Evolutionary conservation across 1,140 invertebrate genomes (phyloP), one percentile per base, ranked within the genome.

Genomic region (Steinernema feltiae): DNA sequence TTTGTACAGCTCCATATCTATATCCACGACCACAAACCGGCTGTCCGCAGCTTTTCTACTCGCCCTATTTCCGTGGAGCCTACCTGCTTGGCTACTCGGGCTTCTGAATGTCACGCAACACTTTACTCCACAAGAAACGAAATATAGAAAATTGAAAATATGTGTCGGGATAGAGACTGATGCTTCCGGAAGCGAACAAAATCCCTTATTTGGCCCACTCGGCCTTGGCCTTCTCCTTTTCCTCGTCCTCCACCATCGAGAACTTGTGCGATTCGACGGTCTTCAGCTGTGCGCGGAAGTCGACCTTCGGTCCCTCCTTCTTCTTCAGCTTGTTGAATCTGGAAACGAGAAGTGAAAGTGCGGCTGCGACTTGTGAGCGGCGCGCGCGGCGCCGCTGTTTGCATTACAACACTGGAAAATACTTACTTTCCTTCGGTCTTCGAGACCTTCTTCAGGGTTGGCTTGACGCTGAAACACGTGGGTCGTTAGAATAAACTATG

Each of bases 231-330:
- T 80, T 80, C 70, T 80, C 74, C 32, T 80, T 76, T 30, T 31
- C 69, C 41, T 79, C 71, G 18, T 76, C 94, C 88, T 98, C 95
- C 89, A 98, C 95, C 85, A 98, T 90, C 88, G 93, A 95, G 90
- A 97, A 98, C 89, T 98, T 95, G 90, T 96, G 97, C 92, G 97
- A 96, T 90, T 97, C 96, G 83, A 97, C 94, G 85, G 94, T 93
- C 90, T 98, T 98, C 87, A 99, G 91, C 89, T 97, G 94, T 88
- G 95, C 94, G 89, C 95, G 92, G 94, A 98, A 98, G 91, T 97
- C 97, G 89, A 96, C 94, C 89, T 97, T 94, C 82, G 94, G 93
- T 72, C 93, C 93, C 90, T 95, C 76, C 21, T 82, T 87, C 92
- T 95, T 97, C 89, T 97, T 93, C 77, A 95, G 91, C 89, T 95